Evolutionary conservation across 2,888 invertebrate genomes (phyloP).

Genomic region (Spisula solida): DNA sequence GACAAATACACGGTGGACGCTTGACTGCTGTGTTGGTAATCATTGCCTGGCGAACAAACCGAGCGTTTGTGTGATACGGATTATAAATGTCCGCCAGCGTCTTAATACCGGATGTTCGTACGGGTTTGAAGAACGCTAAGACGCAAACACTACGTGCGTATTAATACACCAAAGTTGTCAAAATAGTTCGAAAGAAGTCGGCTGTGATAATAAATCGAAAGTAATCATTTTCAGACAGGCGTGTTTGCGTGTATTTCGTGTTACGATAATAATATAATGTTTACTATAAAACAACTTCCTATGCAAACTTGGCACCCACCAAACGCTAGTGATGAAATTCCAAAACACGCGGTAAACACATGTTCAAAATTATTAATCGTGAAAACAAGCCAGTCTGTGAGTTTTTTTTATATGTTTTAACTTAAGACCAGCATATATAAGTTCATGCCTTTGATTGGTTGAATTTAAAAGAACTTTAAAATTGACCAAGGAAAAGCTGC

Average conservation of each 20-base stretch:
- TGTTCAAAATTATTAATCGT: background rate
- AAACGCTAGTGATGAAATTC: background rate
- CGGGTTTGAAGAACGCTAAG: constrained; percentile 40
- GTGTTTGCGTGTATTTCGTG: background rate
- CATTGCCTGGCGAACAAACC: background rate
- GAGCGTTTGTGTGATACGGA: constrained; percentile 33
- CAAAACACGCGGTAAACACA: background rate
- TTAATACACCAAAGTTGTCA: constrained; percentile 47
- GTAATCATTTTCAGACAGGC: constrained; percentile 16
- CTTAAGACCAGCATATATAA: too few species aligned
- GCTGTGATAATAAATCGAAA: constrained; percentile 53
- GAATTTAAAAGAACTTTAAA: too few species aligned
- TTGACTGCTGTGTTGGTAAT: constrained; percentile 44
- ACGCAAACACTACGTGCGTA: constrained; percentile 42
- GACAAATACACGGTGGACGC: constrained; percentile 34
- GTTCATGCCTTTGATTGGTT: too few species aligned
- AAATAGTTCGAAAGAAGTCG: constrained; percentile 37
- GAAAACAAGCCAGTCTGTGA: too few species aligned
- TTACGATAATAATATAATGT: constrained; percentile 22
- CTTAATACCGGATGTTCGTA: constrained; percentile 46
- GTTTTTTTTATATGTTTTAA: too few species aligned
- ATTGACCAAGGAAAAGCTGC: too few species aligned
- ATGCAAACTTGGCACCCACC: constrained; percentile 28
- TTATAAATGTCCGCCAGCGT: constrained; percentile 5
- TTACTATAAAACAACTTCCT: background rate